phyloP scores from a whole-genome alignment of 92 coral and sea anemone genomes.

The Bergia sp. region DNA sequence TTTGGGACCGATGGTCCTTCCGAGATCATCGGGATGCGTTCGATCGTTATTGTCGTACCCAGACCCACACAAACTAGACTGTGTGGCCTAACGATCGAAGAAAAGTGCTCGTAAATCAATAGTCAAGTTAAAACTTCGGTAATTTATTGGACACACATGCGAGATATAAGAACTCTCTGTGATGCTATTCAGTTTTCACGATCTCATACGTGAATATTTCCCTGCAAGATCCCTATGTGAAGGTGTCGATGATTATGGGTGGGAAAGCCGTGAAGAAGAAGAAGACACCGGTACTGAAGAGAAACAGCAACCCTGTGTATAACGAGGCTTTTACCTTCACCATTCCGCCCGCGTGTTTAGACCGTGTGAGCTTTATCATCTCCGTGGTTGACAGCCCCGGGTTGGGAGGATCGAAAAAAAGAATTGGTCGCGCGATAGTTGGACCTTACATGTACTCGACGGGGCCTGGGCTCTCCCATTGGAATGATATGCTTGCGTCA shows the following conservation, averaged over 20 bases:
- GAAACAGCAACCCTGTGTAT: conserved; percentile 64
- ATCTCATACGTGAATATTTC: background rate
- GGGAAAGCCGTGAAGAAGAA: conserved; percentile 81
- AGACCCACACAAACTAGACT: no score
- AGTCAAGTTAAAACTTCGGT: no score
- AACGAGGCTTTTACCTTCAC: conserved; percentile 92
- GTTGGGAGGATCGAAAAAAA: conserved; percentile 78
- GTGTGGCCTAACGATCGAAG: no score
- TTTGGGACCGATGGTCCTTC: no score
- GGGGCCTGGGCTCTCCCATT: conserved; percentile 89
- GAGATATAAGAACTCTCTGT: no score
- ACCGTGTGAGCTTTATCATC: conserved; percentile 83
- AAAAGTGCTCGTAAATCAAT: no score
- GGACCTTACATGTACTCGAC: conserved; percentile 96
- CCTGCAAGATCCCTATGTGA: conserved; percentile 87
- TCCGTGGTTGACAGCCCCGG: conserved; percentile 73
- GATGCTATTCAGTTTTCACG: no score
- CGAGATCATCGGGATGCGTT: no score
- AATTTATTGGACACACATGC: no score
- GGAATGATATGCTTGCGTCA: conserved; percentile 90
- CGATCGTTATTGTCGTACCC: no score
- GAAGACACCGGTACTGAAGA: conserved; percentile 68
- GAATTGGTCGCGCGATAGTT: conserved; percentile 84
- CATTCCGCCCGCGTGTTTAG: conserved; percentile 71
- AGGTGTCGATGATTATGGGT: conserved; percentile 85